Evolutionary conservation across 2,113 vertebrate species (phyloP).

Genomic region (Jaculus jaculus): DNA sequence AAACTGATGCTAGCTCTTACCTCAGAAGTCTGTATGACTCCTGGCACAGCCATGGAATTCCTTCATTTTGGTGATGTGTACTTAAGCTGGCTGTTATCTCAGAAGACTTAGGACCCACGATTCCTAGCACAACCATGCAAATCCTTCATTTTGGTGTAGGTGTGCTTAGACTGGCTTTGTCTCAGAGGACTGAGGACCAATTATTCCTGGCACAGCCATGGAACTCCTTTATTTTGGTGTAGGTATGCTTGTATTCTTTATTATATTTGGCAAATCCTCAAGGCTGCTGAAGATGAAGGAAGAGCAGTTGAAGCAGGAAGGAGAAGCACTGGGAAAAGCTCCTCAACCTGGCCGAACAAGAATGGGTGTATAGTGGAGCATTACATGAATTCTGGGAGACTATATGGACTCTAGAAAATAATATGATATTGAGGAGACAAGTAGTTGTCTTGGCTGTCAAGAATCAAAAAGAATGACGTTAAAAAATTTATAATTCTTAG

Average conservation of each 20-base stretch:
- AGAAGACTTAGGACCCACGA: neutral
- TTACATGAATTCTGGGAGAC: neutral
- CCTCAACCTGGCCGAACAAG: neutral
- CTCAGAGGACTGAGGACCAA: too few species aligned
- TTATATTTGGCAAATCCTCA: neutral
- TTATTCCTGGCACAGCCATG: neutral
- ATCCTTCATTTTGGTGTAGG: too few species aligned
- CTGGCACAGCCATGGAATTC: too few species aligned
- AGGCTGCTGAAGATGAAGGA: neutral
- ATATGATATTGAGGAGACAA: neutral
- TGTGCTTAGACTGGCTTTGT: too few species aligned
- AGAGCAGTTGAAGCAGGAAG: neutral
- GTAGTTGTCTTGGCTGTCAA: constrained; percentile 23
- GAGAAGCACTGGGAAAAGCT: neutral
- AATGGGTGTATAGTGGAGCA: neutral
- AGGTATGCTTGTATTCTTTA: neutral
- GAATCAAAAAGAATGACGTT: neutral
- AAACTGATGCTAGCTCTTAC: neutral
- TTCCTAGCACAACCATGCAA: too few species aligned
- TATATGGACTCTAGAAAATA: neutral
- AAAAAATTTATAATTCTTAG: neutral
- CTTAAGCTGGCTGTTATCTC: too few species aligned
- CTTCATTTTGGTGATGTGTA: too few species aligned
- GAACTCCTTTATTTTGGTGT: neutral
- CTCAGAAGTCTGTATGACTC: neutral